phyloP scores from a whole-genome alignment of 2,888 invertebrate genomes.

The Cartodere bifasciata region DNA sequence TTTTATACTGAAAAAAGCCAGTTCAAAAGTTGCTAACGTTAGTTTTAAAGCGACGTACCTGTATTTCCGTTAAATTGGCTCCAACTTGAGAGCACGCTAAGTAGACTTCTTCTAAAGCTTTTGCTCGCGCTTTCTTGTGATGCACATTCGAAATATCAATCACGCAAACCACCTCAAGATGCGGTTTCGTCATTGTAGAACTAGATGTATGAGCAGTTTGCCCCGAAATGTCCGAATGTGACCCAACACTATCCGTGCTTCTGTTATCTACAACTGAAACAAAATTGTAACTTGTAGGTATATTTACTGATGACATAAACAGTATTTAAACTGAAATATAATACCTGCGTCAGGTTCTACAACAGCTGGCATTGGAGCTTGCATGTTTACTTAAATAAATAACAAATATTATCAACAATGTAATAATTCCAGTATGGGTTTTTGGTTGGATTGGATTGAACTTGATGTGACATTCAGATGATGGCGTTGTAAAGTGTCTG shows the following conservation, averaged over 20 bases:
- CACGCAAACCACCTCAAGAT: conserved; percentile 83
- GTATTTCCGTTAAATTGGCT: conserved; percentile 71
- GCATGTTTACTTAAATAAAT: conserved; percentile 21
- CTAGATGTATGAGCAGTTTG: conserved; percentile 34
- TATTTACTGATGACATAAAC: conserved; percentile 13
- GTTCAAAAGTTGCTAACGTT: background rate
- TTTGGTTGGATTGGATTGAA: no score
- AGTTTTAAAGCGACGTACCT: conserved; percentile 42
- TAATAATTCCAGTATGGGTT: no score
- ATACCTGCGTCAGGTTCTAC: conserved; percentile 28
- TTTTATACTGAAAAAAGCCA: conserved; percentile 67
- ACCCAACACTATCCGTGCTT: conserved; percentile 47
- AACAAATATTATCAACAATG: no score
- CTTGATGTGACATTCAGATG: no score
- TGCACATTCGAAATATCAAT: conserved; percentile 62
- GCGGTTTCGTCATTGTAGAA: conserved; percentile 38
- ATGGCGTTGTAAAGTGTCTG: no score
- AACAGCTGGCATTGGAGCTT: conserved; percentile 22
- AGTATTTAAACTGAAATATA: conserved; percentile 19
- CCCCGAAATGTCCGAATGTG: conserved; percentile 47
- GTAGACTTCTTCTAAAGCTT: conserved; percentile 74
- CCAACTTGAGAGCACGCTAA: conserved; percentile 67
- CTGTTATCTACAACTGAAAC: conserved; percentile 28
- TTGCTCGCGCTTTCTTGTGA: conserved; percentile 60
- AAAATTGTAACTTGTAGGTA: conserved; percentile 4